Percentiles rank a stretch among this genome's conserved stretches.
Evolutionary conservation across 2,113 vertebrate species (phyloP).

Genomic region (Hippopotamus amphibius): DNA sequence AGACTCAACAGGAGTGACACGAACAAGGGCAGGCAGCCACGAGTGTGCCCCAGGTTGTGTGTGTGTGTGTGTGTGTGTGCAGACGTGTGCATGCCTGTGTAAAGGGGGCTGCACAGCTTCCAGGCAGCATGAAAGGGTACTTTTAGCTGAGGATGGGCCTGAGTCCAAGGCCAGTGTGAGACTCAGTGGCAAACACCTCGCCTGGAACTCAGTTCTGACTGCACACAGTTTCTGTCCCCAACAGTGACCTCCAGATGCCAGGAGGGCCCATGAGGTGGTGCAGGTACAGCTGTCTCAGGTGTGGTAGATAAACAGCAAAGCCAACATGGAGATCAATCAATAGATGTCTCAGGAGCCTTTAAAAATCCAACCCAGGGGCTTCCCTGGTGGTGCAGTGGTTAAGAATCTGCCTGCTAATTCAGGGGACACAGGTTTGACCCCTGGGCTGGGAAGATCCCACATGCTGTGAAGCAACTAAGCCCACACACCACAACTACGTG

Average conservation of each 20-base stretch:
- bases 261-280: neutral
- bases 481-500: no score
- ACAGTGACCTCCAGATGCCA: neutral
- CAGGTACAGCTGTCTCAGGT: neutral
- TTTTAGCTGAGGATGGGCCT: neutral
- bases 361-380: conserved; percentile 27
- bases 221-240: conserved; percentile 1
- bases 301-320: conserved; percentile 29
- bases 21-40: conserved; percentile 39
- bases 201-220: neutral
- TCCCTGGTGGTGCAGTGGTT: no score
- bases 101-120: neutral
- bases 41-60: neutral
- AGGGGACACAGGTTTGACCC: no score
- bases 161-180: neutral
- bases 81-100: neutral
- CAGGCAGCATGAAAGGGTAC: neutral
- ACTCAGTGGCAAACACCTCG: neutral
- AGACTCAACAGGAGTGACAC: conserved; percentile 52
- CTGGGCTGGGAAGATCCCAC: no score
- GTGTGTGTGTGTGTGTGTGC: neutral
- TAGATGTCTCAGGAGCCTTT: conserved; percentile 12
- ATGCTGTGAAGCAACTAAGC: no score
- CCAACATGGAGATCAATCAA: neutral
- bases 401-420: no score